Percentiles rank a stretch among this genome's conserved stretches.
Conservation (phyloP, 2,797 vertebrate species). For the Eleutherodactylus coqui region DNA sequence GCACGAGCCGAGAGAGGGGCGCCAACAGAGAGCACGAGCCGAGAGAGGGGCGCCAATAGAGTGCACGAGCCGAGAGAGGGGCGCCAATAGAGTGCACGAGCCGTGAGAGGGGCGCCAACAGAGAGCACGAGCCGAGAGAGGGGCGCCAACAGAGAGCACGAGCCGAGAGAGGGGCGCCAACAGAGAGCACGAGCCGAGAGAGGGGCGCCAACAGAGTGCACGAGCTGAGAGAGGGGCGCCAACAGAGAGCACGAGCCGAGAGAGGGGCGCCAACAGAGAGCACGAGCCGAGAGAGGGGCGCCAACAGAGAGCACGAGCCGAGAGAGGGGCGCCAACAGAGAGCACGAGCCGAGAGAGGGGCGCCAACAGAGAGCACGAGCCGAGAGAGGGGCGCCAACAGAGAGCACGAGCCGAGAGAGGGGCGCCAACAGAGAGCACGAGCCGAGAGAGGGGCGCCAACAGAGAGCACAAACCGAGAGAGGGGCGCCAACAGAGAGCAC, state of each 20-base stretch:
- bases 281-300: not conserved
- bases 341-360: not conserved
- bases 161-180: not conserved
- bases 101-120: not conserved
- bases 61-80: not conserved
- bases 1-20: not conserved
- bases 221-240: no score
- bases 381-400: no score
- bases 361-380: no score
- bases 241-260: not conserved
- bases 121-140: no score
- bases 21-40: no score
- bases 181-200: no score
- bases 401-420: no score
- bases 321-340: not conserved
- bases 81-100: no score
- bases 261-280: not conserved
- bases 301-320: no score
- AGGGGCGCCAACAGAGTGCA: no score
- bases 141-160: not conserved
- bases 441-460: not conserved
- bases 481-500: no score
- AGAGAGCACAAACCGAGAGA: no score
- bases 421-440: not conserved
- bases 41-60: not conserved